Conservation (phyloP, 2,888 invertebrate species). For the Meandrusa payeni region DNA sequence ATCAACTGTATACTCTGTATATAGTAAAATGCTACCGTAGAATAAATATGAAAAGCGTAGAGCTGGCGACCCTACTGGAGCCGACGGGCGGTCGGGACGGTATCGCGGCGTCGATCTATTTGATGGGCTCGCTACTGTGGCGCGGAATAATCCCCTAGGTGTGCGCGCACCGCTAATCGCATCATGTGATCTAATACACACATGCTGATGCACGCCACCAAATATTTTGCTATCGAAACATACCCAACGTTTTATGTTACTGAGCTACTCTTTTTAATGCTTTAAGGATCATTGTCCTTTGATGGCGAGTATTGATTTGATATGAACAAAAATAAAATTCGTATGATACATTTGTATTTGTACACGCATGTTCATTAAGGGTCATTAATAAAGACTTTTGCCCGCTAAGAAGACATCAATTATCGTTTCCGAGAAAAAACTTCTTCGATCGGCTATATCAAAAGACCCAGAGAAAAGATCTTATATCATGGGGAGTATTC, state of each 20-base stretch:
- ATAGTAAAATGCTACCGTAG: constrained; percentile 1
- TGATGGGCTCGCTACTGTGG: constrained; percentile 61
- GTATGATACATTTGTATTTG: too few relatives aligned
- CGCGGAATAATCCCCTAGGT: constrained; percentile 49
- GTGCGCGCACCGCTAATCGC: constrained; percentile 53
- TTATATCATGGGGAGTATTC: too few relatives aligned
- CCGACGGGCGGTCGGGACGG: constrained; percentile 57
- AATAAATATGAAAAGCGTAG: constrained; percentile 7
- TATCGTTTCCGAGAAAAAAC: too few relatives aligned
- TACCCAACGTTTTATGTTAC: constrained; percentile 11
- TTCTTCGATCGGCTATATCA: too few relatives aligned
- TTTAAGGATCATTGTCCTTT: not conserved
- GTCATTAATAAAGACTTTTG: too few relatives aligned
- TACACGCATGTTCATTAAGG: too few relatives aligned
- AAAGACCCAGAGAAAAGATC: too few relatives aligned
- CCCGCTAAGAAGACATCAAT: too few relatives aligned
- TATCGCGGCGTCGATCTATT: constrained; percentile 71
- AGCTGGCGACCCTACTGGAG: constrained; percentile 25
- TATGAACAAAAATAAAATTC: too few relatives aligned
- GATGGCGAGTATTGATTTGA: too few relatives aligned
- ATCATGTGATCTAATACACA: constrained; percentile 49
- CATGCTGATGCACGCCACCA: constrained; percentile 21
- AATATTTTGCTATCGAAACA: constrained; percentile 22
- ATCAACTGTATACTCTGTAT: not conserved
- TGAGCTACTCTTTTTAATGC: constrained; percentile 2